Evolutionary conservation across 2,888 invertebrate genomes (phyloP).

Genomic region (Eupeodes latifasciatus): DNA sequence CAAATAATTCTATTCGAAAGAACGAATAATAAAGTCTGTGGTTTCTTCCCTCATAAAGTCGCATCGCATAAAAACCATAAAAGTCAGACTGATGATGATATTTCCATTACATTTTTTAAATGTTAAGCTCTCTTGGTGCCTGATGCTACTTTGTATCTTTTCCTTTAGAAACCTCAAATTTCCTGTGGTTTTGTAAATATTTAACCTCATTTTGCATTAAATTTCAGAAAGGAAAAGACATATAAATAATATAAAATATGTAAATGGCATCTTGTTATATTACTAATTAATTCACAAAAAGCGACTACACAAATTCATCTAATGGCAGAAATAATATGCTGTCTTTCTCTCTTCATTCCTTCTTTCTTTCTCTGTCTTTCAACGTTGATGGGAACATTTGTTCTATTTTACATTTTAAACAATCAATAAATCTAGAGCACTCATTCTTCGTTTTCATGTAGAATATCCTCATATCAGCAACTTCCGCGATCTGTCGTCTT

Average conservation of each 20-base stretch:
- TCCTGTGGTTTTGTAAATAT: background rate
- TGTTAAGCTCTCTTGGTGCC: background rate
- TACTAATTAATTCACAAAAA: slow-evolving; percentile 64
- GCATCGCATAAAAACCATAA: background rate
- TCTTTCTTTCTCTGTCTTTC: too few species aligned
- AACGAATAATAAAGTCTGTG: too few species aligned
- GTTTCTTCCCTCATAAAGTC: too few species aligned
- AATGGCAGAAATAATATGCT: slow-evolving; percentile 24
- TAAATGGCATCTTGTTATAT: slow-evolving; percentile 35
- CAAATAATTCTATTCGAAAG: too few species aligned
- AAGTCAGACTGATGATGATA: background rate
- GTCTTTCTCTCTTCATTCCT: background rate
- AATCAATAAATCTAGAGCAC: slow-evolving; percentile 72
- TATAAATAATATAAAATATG: background rate
- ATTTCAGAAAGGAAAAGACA: background rate
- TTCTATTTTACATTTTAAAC: slow-evolving; percentile 60
- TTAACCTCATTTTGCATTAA: slow-evolving; percentile 12
- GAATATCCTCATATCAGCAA: slow-evolving; percentile 63
- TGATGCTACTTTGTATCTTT: background rate
- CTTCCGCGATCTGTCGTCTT: slow-evolving; percentile 64
- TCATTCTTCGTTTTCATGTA: slow-evolving; percentile 7
- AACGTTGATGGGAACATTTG: slow-evolving; percentile 3
- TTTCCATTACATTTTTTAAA: background rate
- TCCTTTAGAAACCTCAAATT: background rate
- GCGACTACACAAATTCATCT: slow-evolving; percentile 33